Evolutionary conservation across 2,888 invertebrate species (phyloP).

Genomic region (Nezara viridula): DNA sequence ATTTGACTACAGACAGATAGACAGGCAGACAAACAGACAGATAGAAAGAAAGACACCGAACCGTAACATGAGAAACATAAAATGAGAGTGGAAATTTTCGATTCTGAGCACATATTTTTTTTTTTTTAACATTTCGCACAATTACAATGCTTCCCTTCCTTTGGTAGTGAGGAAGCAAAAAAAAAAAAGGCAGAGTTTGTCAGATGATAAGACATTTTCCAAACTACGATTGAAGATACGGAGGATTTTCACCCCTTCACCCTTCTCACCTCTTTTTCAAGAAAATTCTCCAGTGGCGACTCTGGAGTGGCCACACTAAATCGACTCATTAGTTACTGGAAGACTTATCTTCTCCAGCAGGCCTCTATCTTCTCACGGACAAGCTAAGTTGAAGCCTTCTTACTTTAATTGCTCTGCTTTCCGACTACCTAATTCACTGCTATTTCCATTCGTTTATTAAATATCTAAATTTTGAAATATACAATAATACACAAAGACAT

Average conservation of each 20-base stretch:
- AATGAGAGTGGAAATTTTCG: no score
- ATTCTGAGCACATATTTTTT: no score
- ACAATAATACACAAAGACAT: no score
- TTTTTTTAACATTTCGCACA: no score
- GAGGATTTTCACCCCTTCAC: background rate
- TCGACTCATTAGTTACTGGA: conserved; percentile 20
- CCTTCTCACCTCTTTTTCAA: background rate
- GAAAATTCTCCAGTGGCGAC: background rate
- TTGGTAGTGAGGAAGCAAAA: no score
- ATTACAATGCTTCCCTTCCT: no score
- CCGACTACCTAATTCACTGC: background rate
- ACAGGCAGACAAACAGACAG: no score
- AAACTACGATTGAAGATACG: background rate
- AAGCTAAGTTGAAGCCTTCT: background rate
- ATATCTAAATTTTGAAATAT: background rate
- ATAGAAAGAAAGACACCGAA: no score
- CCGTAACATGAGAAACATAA: no score
- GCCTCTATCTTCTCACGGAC: background rate
- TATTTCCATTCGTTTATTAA: background rate
- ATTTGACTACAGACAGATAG: no score
- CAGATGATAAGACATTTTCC: background rate
- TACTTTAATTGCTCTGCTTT: conserved; percentile 7
- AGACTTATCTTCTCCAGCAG: conserved; percentile 10
- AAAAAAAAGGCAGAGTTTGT: background rate
- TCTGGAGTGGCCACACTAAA: background rate